Base-by-base conservation (phyloP, 1,140 invertebrate genomes). In the Akabosia matsudoensis region DNA sequence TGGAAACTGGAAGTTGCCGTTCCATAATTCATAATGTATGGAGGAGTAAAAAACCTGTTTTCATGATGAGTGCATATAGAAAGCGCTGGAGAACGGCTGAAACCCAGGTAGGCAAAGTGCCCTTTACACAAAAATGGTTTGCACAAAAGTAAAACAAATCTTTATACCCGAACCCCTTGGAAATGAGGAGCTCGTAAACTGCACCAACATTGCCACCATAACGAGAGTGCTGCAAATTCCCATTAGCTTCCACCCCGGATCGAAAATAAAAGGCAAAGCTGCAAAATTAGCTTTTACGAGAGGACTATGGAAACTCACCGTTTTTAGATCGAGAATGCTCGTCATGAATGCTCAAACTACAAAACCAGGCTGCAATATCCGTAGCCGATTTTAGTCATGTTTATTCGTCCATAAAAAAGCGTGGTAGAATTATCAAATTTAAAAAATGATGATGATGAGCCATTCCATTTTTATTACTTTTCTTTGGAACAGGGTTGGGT, bases 1-100 rank as follows among this genome's bases (percentile, higher is more conserved):
- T 98, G 86, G 98, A 98, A 74, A 97, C 92, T 24, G 96, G 96
- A 80, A 98, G 87, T 86, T 97, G 95, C 0, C 95, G 93, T 28
- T 95, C 95, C 96, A 98, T 98, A 70, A 98, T 92, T 83, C 94
- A 92, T 64, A 98, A 88, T 78, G 96, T 88, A 13, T 91, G 90
- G n/a, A 95, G 87, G 34, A 98, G 86, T 33, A 97, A 87, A 54
- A 90, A 89, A 33, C 95, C 84, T 0, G 94, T 94, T n/a, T 92
- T 91, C 70, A 90, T 88, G 71, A 90, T 90, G 18, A 97, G 87
- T 13, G 94, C 91, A 14, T 87, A 86, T 33, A 96, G 85, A n/a
- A n/a, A n/a, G 70, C 96, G 86, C 75, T 93, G 90, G 37, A 92
- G 90, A 33, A 92, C 92, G 80, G 92, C 90, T 33, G 86, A 88